Evolutionary conservation across 2,888 invertebrate species (phyloP), one percentile per base, ranked within the genome.

Genomic region (Dynastes maya): DNA sequence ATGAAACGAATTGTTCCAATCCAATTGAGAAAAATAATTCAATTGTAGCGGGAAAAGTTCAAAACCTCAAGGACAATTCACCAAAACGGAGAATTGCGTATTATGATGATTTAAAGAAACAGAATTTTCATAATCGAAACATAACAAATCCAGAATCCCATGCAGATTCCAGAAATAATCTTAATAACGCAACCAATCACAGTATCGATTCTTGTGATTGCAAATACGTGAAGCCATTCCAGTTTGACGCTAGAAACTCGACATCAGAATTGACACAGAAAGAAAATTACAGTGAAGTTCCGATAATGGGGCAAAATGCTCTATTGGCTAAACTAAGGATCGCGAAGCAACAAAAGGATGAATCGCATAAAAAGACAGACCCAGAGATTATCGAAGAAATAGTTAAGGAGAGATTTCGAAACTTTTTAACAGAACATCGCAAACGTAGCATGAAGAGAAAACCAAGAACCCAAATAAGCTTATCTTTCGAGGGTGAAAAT

Each of bases 271-370:
- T 45, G 8, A 0, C 45, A 45, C 45, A 45, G 11, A 45, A 8
- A 11, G 45, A 45, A 8, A 45, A 2, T 11, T 55, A 3, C 3
- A 55, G n/a, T 1, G 64, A 61, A 32, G 49, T 75, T 13, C 83
- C 83, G 2, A 75, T 81, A 64, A 83, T 83, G 83, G 83, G 83
- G 2, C 82, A 78, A 49, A 78, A 53, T 8, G 81, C 82, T 0
- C 61, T 82, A 27, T 79, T 82, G 9, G 74, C 78, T 9, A 82
- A 80, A 76, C 58, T 49, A 27, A 77, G 67, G 32, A 53, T 40
- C 32, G 16, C 11, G 67, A 72, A 55, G 22, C n/a, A 51, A 13
- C 63, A 68, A 67, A 67, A 16, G 27, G 49, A 71, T n/a, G 29
- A 8, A 45, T 64, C n/a, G 32, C 29, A 51, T 27, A 58, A 49